Conservation (phyloP, 2,888 invertebrate species). For the Scotopteryx bipunctaria region DNA sequence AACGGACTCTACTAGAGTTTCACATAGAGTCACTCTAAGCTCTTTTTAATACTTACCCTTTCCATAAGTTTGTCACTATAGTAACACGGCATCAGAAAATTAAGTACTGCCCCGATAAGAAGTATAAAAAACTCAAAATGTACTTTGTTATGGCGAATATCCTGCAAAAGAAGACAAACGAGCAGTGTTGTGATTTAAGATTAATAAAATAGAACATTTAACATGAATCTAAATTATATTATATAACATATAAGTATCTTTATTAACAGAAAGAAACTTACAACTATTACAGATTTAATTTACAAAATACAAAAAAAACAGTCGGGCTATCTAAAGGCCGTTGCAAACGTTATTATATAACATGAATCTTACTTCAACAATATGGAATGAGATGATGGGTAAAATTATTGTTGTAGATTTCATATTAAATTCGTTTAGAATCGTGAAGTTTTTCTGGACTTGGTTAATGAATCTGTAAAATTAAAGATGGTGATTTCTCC, state of each 20-base stretch:
- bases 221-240: no score
- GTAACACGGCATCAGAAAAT: constrained; percentile 65
- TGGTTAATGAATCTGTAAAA: constrained; percentile 52
- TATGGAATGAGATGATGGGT: constrained; percentile 61
- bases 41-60: constrained; percentile 50
- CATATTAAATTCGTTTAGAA: constrained; percentile 63
- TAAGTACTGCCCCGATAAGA: constrained; percentile 45
- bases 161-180: constrained; percentile 51
- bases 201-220: no score
- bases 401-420: constrained; percentile 61
- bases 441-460: constrained; percentile 47
- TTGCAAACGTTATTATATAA: neutral
- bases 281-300: no score
- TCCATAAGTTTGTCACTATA: constrained; percentile 67
- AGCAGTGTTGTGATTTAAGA: no score
- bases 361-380: constrained; percentile 50
- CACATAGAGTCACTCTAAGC: no score
- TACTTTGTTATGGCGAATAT: constrained; percentile 43
- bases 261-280: no score
- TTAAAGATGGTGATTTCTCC: no score
- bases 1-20: no score
- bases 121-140: constrained; percentile 61
- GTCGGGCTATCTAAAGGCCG: no score
- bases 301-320: no score
- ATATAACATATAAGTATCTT: no score